Base-by-base conservation (phyloP, 1,140 invertebrate genomes). In the Diachasmimorpha longicaudata region DNA sequence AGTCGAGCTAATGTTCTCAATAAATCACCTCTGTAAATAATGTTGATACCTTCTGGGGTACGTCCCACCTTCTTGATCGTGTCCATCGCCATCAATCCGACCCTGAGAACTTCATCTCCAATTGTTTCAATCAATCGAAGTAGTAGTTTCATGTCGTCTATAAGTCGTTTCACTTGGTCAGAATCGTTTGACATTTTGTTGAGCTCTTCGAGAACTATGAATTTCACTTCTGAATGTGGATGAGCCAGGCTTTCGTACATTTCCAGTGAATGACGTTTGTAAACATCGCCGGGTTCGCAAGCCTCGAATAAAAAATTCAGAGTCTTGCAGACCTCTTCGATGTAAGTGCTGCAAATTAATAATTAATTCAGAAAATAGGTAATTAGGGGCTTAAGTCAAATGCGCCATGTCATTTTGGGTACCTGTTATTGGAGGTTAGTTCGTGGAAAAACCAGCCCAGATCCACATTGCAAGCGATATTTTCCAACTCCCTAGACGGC, bases 71-170 rank as follows among this genome's bases (percentile, higher is more conserved):
- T 85, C 42, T 90, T 89, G 14, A 94, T 86, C 70, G 93, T 87
- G 8, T 88, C 80, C 71, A 91, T 88, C 2, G 92, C 91, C 78
- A 88, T 87, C 70, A 90, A 89, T 1, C 92, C 91, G n/a, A 94
- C 90, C 9, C 85, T 85, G 44, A 93, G 79, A 82, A 93, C 90
- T 6, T 90, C 85, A 77, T 93, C 91, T 5, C 85, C 86, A 1
- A 94, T 86, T 83, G 90, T 91, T 42, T 91, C 88, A 36, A 91
- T 85, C 5, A 91, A 82, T 23, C 87, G 88, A 4, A 88, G 87
- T 77, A 92, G 85, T 31, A 94, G 82, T 81, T 90, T 87, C 63
- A 87, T 81, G 81, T 92, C 89, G 70, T 87, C 82, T 46, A 91
- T 84, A 10, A 93, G 77, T 5, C 87, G 79, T 11, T 88, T 78